Percentiles rank a stretch among this genome's conserved stretches.
phyloP scores from a whole-genome alignment of 2,113 vertebrate species.

The Lepus timidus region DNA sequence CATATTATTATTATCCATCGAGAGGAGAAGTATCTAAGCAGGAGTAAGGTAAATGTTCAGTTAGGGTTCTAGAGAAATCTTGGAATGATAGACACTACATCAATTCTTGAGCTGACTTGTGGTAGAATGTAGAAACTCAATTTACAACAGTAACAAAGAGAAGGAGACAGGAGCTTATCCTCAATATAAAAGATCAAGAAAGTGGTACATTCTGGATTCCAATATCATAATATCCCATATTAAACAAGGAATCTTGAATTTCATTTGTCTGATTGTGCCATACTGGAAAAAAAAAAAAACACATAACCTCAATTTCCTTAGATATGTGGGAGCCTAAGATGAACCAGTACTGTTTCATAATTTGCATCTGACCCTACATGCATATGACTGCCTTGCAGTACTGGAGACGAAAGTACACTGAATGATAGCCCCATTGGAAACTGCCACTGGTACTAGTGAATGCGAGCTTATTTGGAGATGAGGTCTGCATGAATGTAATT shows the following conservation, averaged over 20 bases:
- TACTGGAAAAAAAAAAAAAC: background rate
- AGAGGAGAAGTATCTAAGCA: background rate
- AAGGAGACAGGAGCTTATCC: background rate
- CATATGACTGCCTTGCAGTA: background rate
- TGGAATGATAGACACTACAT: background rate
- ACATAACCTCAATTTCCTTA: background rate
- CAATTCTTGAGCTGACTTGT: background rate
- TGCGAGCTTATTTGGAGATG: background rate
- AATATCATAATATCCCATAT: constrained; percentile 21
- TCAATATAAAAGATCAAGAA: constrained; percentile 31
- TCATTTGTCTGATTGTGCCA: background rate
- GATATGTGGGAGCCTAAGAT: background rate
- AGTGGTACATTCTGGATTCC: background rate
- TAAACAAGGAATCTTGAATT: background rate
- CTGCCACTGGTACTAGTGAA: background rate
- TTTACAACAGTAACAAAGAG: background rate
- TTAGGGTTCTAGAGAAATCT: background rate
- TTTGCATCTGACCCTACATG: background rate
- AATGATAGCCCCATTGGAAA: background rate
- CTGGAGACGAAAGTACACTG: background rate
- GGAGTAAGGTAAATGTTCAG: background rate
- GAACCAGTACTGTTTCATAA: background rate
- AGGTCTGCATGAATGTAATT: background rate
- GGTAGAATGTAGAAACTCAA: background rate
- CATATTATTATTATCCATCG: constrained; percentile 50